These are phyloP conservation scores for Channa striata DNA, from an alignment of 2,797 vertebrate species.

Conservation along the genomic window DNA sequence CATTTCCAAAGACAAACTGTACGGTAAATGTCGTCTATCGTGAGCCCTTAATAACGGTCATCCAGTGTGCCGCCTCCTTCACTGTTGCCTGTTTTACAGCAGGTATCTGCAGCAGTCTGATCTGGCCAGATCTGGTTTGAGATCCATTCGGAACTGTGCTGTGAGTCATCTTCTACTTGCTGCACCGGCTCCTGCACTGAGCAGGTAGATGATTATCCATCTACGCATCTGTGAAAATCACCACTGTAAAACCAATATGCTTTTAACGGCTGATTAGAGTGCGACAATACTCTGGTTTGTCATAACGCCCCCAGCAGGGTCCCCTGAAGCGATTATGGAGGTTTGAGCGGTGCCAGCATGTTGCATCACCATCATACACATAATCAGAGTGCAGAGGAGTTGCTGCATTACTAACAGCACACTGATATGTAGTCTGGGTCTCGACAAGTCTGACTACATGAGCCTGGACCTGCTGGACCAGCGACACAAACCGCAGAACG, in stretches of 20 bases:
- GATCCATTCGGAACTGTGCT: slow-evolving; percentile 18
- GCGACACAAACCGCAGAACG: neutral
- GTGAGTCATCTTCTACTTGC: slow-evolving; percentile 37
- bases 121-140: slow-evolving; percentile 50
- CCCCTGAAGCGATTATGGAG: neutral
- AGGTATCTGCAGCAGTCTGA: slow-evolving; percentile 36
- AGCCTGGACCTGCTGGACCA: neutral
- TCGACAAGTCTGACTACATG: neutral
- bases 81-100: slow-evolving; percentile 39
- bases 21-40: neutral
- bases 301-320: slow-evolving; percentile 6
- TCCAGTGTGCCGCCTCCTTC: slow-evolving; percentile 7
- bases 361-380: slow-evolving; percentile 28
- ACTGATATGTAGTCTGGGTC: neutral
- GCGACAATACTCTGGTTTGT: neutral
- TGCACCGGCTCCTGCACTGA: neutral
- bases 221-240: neutral
- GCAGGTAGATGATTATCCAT: slow-evolving; percentile 21
- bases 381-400: slow-evolving; percentile 1
- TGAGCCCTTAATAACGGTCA: neutral
- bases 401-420: slow-evolving; percentile 10
- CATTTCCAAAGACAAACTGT: neutral
- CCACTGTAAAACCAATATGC: neutral
- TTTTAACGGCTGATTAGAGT: neutral
- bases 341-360: slow-evolving; percentile 13